These are phyloP conservation scores for Mechanitis messenoides DNA, from an alignment of 2,888 invertebrate genomes.

Conservation along the genomic window DNA sequence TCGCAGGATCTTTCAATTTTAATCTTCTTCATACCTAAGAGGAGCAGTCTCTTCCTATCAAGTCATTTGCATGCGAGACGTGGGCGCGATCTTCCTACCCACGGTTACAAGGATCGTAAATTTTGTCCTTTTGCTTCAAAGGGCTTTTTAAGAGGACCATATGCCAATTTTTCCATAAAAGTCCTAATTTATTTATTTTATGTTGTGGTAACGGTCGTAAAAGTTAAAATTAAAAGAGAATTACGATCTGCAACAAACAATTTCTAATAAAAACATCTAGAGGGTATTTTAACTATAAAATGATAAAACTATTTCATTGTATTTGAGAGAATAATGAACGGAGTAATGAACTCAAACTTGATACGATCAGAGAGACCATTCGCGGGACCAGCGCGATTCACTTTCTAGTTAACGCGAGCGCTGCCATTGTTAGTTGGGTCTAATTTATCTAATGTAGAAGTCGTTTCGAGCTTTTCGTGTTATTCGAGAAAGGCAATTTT, in stretches of 20 bases:
- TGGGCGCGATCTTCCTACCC: slow-evolving; percentile 68
- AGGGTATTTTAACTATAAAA: slow-evolving; percentile 5
- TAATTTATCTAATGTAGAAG: slow-evolving; percentile 65
- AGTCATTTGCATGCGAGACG: slow-evolving; percentile 72
- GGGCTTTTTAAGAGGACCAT: slow-evolving; percentile 63
- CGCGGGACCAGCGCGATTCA: slow-evolving; percentile 57
- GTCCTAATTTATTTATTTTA: slow-evolving; percentile 72
- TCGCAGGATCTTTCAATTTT: slow-evolving; percentile 52
- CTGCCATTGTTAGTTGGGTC: slow-evolving; percentile 58
- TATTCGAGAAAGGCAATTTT: slow-evolving; percentile 13
- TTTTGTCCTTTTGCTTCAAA: slow-evolving; percentile 71
- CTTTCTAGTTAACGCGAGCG: slow-evolving; percentile 59
- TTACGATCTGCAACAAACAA: background rate
- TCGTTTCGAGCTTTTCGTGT: slow-evolving; percentile 41
- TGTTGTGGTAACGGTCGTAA: slow-evolving; percentile 60
- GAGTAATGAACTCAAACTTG: slow-evolving; percentile 58
- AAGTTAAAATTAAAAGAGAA: slow-evolving; percentile 53
- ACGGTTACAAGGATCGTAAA: slow-evolving; percentile 71
- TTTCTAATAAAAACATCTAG: slow-evolving; percentile 2
- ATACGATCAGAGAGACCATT: slow-evolving; percentile 66
- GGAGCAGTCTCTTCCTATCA: slow-evolving; percentile 59
- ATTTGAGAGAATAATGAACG: slow-evolving; percentile 62
- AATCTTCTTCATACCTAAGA: slow-evolving; percentile 53
- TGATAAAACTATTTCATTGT: slow-evolving; percentile 49
- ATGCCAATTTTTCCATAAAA: slow-evolving; percentile 70